A percentile compares a stretch with the other conserved stretches of the same genome.
Conservation (phyloP, 2,113 vertebrate species). For the Taxidea taxus region DNA sequence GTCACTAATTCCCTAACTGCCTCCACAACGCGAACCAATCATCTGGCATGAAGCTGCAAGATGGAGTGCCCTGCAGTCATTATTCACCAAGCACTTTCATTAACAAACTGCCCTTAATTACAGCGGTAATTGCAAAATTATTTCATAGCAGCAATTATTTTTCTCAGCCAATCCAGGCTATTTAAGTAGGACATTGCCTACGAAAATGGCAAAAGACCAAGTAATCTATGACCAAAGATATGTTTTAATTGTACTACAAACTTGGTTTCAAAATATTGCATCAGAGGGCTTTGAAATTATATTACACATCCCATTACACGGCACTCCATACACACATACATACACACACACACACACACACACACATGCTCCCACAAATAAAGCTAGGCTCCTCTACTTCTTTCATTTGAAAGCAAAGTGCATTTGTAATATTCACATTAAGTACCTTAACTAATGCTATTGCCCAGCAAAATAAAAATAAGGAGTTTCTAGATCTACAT, state of each 20-base stretch:
- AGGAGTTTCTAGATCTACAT: slow-evolving; percentile 51
- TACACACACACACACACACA: neutral
- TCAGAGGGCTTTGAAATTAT: slow-evolving; percentile 55
- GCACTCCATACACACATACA: neutral
- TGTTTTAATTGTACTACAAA: neutral
- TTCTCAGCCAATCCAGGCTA: slow-evolving; percentile 80
- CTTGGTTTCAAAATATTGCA: slow-evolving; percentile 53
- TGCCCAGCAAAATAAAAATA: slow-evolving; percentile 65
- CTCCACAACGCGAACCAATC: slow-evolving; percentile 67
- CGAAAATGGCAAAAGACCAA: slow-evolving; percentile 70
- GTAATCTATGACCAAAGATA: slow-evolving; percentile 62
- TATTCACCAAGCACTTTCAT: slow-evolving; percentile 83
- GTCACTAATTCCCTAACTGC: slow-evolving; percentile 76
- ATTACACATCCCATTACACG: slow-evolving; percentile 36
- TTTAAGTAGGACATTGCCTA: slow-evolving; percentile 79
- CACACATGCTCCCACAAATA: neutral
- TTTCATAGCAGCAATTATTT: slow-evolving; percentile 85
- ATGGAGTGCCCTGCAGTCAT: slow-evolving; percentile 82
- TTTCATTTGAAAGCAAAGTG: slow-evolving; percentile 63
- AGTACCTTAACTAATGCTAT: slow-evolving; percentile 50
- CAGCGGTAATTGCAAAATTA: slow-evolving; percentile 85
- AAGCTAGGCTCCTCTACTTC: slow-evolving; percentile 43
- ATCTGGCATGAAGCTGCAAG: slow-evolving; percentile 67
- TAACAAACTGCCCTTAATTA: slow-evolving; percentile 90
- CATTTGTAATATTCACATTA: slow-evolving; percentile 40